phyloP scores from a whole-genome alignment of 2,797 vertebrate genomes.

The Typhlichthys subterraneus region DNA sequence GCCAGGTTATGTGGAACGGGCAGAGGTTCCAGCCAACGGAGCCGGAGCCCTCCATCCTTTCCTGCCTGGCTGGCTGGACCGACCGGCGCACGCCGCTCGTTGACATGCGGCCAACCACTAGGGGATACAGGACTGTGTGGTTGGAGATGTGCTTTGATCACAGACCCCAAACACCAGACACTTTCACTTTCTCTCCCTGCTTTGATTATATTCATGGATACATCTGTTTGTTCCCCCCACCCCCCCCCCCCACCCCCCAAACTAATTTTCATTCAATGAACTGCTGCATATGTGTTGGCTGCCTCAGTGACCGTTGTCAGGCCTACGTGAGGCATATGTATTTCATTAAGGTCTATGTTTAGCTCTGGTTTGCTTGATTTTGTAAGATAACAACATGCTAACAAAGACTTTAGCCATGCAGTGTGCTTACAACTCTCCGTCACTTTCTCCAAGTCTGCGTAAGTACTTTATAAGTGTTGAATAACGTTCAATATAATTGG shows the following conservation, averaged over 20 bases:
- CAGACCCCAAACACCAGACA: slow-evolving; percentile 23
- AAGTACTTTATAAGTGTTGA: too few relatives aligned
- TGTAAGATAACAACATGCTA: too few relatives aligned
- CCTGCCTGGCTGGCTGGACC: slow-evolving; percentile 51
- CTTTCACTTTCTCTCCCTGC: slow-evolving; percentile 33
- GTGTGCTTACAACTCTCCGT: background rate
- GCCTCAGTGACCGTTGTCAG: background rate
- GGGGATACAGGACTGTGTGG: slow-evolving; percentile 57
- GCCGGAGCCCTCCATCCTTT: slow-evolving; percentile 36
- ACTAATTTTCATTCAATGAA: slow-evolving; percentile 4
- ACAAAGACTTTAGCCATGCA: background rate
- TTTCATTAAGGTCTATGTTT: background rate
- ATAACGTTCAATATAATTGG: too few relatives aligned
- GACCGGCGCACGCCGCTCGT: slow-evolving; percentile 44
- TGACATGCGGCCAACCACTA: slow-evolving; percentile 72
- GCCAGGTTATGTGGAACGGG: slow-evolving; percentile 46
- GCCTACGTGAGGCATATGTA: background rate
- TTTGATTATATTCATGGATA: slow-evolving; percentile 45
- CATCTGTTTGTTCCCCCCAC: slow-evolving; percentile 24
- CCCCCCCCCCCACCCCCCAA: background rate
- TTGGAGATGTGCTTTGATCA: slow-evolving; percentile 69
- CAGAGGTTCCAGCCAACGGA: slow-evolving; percentile 36
- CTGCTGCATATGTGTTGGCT: slow-evolving; percentile 9
- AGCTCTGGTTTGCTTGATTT: background rate
- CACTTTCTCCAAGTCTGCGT: background rate